These are phyloP conservation scores for Ictalurus punctatus DNA, from an alignment of 2,113 vertebrate genomes.

Conservation along the genomic window DNA sequence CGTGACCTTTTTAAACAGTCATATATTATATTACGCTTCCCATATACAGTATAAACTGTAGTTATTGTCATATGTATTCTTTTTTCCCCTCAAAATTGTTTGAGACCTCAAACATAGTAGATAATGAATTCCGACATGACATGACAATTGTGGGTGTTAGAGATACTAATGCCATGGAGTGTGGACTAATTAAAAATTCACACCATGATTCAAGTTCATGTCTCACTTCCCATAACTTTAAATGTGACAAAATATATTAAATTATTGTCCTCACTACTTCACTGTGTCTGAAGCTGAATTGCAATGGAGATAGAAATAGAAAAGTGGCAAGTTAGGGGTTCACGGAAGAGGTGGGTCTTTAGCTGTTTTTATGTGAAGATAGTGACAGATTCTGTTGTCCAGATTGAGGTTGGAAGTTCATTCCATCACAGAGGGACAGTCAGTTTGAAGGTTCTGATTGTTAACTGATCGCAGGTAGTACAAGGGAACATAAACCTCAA, in stretches of 20 bases:
- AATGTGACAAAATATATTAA: background rate
- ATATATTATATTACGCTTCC: background rate
- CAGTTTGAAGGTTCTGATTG: no score
- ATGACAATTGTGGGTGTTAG: background rate
- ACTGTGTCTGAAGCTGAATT: background rate
- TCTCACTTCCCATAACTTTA: background rate
- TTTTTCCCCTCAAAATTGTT: background rate
- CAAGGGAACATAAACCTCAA: no score
- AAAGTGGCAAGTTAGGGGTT: background rate
- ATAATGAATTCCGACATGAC: background rate
- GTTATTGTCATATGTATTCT: background rate
- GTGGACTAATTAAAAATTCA: background rate
- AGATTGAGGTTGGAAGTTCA: no score
- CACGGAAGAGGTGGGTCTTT: no score
- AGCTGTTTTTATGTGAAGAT: no score
- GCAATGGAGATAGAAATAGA: background rate
- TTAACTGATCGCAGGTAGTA: no score
- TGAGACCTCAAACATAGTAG: background rate
- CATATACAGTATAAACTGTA: no score
- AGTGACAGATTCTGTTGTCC: no score
- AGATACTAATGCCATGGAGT: background rate
- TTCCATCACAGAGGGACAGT: no score
- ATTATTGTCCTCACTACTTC: background rate
- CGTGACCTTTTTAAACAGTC: background rate
- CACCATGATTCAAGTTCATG: background rate